Evolutionary conservation across 2,797 vertebrate species (phyloP).

Genomic region (Dipus sagitta): DNA sequence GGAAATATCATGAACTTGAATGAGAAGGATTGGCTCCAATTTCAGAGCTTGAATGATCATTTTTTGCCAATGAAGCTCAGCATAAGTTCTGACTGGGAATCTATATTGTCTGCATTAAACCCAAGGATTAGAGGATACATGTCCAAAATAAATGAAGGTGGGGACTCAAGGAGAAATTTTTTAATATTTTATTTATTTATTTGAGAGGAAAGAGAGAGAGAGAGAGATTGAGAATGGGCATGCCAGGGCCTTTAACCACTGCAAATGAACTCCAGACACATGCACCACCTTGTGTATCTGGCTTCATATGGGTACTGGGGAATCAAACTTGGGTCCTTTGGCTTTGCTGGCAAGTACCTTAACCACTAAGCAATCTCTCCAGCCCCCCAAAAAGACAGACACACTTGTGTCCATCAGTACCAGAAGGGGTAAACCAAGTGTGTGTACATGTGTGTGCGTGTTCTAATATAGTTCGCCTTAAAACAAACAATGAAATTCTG

Average conservation of each 20-base stretch:
- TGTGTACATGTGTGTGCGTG: too few species aligned
- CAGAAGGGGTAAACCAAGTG: not conserved
- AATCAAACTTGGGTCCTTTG: too few species aligned
- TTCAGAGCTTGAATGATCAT: not conserved
- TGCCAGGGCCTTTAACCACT: too few species aligned
- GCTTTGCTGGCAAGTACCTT: too few species aligned
- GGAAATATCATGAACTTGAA: not conserved
- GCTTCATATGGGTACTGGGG: too few species aligned
- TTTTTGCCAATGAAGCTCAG: not conserved
- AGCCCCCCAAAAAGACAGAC: not conserved
- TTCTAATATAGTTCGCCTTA: not conserved
- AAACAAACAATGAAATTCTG: not conserved
- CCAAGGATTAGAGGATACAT: not conserved
- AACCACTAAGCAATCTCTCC: too few species aligned
- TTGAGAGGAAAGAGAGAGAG: too few species aligned
- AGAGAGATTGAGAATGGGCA: too few species aligned
- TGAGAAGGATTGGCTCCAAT: not conserved
- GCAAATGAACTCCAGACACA: too few species aligned
- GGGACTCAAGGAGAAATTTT: not conserved
- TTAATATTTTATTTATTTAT: too few species aligned
- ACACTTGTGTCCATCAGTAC: not conserved
- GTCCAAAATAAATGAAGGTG: not conserved
- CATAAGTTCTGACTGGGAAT: not conserved
- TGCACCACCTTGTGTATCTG: too few species aligned
- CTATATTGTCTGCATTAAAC: not conserved